phyloP scores from a whole-genome alignment of 2,797 vertebrate species.

The Pangasius macronema region DNA sequence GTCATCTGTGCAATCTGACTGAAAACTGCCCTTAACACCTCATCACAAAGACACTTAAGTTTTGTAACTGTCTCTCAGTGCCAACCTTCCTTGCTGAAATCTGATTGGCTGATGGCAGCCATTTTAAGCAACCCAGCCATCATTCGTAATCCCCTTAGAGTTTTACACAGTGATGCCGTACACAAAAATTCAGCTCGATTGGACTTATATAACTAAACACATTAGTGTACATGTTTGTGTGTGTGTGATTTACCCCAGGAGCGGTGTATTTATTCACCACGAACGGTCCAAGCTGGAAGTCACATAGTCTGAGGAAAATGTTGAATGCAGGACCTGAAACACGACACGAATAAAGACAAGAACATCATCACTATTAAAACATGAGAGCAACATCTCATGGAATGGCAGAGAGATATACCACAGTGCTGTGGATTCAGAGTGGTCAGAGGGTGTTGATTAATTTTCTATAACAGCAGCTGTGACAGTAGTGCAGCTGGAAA shows the following conservation, averaged over 20 bases:
- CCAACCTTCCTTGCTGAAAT: not conserved
- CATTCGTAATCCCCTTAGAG: not conserved
- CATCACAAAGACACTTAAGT: not conserved
- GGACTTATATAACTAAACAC: not conserved
- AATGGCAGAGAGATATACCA: not conserved
- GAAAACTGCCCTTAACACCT: not conserved
- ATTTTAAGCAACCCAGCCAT: not conserved
- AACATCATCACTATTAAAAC: not conserved
- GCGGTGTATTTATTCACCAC: conserved; percentile 81
- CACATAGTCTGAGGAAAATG: conserved; percentile 80
- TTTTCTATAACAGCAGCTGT: not conserved
- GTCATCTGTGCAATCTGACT: not conserved
- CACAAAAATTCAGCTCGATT: not conserved
- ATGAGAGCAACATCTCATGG: not conserved
- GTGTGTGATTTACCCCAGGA: conserved; percentile 76
- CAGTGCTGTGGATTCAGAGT: not conserved
- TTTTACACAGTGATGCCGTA: not conserved
- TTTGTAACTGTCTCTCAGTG: not conserved
- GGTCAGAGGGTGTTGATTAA: not conserved
- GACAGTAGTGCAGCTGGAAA: not conserved
- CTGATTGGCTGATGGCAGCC: not conserved
- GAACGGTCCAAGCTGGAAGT: conserved; percentile 80
- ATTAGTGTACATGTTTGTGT: not conserved
- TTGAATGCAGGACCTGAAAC: conserved; percentile 82
- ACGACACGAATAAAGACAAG: not conserved